Evolutionary conservation across 2,113 vertebrate genomes (phyloP).

Genomic region (Gallinago jamesoni): DNA sequence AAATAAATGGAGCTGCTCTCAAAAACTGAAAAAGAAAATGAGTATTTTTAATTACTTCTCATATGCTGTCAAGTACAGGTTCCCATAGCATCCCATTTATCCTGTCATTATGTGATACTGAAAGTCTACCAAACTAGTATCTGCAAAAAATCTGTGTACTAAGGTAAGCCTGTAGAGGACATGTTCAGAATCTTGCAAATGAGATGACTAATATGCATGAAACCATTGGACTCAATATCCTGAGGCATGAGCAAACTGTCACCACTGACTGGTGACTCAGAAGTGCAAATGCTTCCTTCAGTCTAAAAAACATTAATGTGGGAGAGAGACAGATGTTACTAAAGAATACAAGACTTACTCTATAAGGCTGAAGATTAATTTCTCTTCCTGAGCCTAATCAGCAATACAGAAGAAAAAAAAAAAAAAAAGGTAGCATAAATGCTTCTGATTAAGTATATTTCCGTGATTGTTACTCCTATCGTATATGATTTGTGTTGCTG

Average conservation of each 20-base stretch:
- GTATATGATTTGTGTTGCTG: neutral
- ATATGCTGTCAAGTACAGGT: neutral
- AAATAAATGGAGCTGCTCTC: neutral
- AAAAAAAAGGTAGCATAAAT: neutral
- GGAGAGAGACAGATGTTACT: constrained; percentile 64
- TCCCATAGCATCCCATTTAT: neutral
- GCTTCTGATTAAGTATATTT: neutral
- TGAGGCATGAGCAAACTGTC: constrained; percentile 63
- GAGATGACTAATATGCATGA: constrained; percentile 53
- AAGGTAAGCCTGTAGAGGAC: constrained; percentile 39
- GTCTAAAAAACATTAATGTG: constrained; percentile 61
- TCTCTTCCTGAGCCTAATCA: neutral
- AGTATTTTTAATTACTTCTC: neutral
- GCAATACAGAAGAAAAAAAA: neutral
- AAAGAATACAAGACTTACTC: constrained; percentile 29
- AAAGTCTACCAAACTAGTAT: neutral
- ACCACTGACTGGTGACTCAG: constrained; percentile 63
- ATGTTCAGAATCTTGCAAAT: constrained; percentile 43
- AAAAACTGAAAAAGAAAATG: neutral
- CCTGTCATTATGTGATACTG: fast-evolving
- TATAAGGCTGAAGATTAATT: constrained; percentile 14
- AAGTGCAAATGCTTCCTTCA: constrained; percentile 60
- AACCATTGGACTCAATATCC: constrained; percentile 48
- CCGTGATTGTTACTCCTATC: neutral
- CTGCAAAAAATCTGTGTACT: neutral